Conservation (phyloP, 2,113 vertebrate species). For the Guaruba guarouba region DNA sequence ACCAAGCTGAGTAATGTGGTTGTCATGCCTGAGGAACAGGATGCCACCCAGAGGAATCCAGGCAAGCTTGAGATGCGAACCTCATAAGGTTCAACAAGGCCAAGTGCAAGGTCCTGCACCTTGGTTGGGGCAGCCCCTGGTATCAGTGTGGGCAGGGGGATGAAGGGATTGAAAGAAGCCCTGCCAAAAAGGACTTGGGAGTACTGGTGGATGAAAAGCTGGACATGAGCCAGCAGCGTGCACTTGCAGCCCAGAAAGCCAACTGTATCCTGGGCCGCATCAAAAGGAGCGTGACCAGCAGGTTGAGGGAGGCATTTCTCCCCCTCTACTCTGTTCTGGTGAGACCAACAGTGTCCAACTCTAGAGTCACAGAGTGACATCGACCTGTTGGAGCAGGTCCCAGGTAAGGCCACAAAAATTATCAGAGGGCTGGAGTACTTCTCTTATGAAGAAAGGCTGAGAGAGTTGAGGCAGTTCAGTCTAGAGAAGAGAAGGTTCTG, state of each 20-base stretch:
- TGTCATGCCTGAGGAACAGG: neutral
- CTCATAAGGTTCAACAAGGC: neutral
- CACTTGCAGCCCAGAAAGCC: neutral
- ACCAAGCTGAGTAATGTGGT: neutral
- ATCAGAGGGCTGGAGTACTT: neutral
- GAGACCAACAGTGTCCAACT: neutral
- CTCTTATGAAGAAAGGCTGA: neutral
- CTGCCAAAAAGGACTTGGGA: neutral
- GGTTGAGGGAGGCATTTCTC: neutral
- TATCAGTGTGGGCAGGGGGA: too few relatives aligned
- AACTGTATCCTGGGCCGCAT: neutral
- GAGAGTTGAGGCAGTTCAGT: neutral
- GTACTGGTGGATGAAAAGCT: neutral
- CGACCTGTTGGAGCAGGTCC: neutral
- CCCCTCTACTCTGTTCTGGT: neutral
- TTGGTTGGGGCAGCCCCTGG: fast-evolving
- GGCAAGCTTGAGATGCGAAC: neutral
- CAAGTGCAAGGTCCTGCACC: neutral
- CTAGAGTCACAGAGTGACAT: neutral
- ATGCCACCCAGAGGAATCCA: neutral
- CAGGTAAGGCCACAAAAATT: neutral
- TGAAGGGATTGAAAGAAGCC: neutral
- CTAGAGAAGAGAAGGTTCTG: neutral
- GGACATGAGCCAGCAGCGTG: neutral
- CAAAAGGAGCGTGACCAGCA: neutral